Percentiles rank a stretch among this genome's conserved stretches.
These are phyloP conservation scores for Sinonovacula constricta DNA, from an alignment of 1,140 invertebrate genomes.

Conservation along the genomic window DNA sequence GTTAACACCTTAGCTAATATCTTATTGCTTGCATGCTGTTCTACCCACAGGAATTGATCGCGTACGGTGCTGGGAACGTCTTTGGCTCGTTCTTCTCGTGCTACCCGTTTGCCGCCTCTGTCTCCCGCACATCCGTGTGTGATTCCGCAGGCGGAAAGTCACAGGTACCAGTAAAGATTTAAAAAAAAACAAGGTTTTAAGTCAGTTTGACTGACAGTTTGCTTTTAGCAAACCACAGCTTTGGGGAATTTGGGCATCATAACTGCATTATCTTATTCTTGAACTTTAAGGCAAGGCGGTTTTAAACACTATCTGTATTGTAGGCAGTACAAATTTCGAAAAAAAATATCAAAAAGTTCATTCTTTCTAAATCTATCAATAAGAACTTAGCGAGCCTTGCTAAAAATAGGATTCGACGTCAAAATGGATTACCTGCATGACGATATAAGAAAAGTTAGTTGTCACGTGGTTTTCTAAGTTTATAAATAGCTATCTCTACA, in stretches of 20 bases:
- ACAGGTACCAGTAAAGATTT: conserved; percentile 77
- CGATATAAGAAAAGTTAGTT: too few relatives aligned
- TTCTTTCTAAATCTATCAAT: too few relatives aligned
- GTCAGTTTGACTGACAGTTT: neutral
- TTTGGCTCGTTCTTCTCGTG: conserved; percentile 75
- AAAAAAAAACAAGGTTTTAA: neutral
- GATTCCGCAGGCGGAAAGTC: conserved; percentile 79
- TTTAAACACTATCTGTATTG: too few relatives aligned
- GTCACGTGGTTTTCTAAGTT: too few relatives aligned
- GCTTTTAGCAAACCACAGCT: neutral
- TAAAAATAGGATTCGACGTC: too few relatives aligned
- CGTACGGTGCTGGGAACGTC: conserved; percentile 70
- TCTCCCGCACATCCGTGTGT: conserved; percentile 80
- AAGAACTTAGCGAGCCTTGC: too few relatives aligned
- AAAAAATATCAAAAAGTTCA: too few relatives aligned
- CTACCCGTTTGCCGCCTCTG: conserved; percentile 80
- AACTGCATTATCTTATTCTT: neutral
- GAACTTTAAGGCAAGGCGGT: too few relatives aligned
- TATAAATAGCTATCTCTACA: too few relatives aligned
- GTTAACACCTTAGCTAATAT: too few relatives aligned
- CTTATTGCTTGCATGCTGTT: neutral
- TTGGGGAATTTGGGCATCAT: neutral
- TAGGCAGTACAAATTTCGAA: too few relatives aligned
- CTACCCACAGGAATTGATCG: conserved; percentile 67
- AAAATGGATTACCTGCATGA: too few relatives aligned